These are phyloP conservation scores for Podotricha telesiphe DNA, from an alignment of 2,888 invertebrate genomes.

Conservation along the genomic window DNA sequence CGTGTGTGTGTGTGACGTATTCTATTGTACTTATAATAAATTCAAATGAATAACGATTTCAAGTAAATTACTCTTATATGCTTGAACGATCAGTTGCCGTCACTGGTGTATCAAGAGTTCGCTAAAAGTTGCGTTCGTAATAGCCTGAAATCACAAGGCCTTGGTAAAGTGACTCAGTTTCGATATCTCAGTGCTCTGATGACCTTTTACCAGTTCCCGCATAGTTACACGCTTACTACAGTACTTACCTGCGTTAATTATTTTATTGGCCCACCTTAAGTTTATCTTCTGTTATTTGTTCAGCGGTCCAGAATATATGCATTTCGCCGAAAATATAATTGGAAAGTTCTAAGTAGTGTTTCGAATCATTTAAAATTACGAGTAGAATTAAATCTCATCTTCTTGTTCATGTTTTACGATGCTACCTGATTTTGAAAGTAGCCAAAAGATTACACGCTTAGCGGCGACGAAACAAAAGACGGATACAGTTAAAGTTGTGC, in stretches of 20 bases:
- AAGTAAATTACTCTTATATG: constrained; percentile 46
- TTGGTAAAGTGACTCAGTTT: constrained; percentile 81
- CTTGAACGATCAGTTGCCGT: constrained; percentile 57
- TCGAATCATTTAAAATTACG: not conserved
- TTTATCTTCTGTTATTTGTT: not conserved
- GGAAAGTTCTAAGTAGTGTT: not conserved
- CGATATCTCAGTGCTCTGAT: constrained; percentile 76
- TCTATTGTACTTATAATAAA: constrained; percentile 15
- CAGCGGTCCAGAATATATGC: not conserved
- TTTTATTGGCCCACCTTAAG: not conserved
- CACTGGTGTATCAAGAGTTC: constrained; percentile 41
- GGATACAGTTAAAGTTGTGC: constrained; percentile 26
- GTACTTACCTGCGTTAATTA: constrained; percentile 56
- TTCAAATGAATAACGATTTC: constrained; percentile 36
- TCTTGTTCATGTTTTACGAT: constrained; percentile 6
- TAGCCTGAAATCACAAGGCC: constrained; percentile 72
- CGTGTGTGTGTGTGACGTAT: not conserved
- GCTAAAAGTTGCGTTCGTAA: constrained; percentile 54
- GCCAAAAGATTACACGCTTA: constrained; percentile 15
- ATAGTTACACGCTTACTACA: constrained; percentile 64
- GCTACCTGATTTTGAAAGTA: constrained; percentile 23
- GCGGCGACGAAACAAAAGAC: constrained; percentile 30
- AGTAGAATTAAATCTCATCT: constrained; percentile 1
- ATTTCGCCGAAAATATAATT: not conserved
- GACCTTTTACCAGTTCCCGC: constrained; percentile 74